Base-by-base conservation (phyloP, 92 coral and sea anemone species). In the Bergia puertoricense region DNA sequence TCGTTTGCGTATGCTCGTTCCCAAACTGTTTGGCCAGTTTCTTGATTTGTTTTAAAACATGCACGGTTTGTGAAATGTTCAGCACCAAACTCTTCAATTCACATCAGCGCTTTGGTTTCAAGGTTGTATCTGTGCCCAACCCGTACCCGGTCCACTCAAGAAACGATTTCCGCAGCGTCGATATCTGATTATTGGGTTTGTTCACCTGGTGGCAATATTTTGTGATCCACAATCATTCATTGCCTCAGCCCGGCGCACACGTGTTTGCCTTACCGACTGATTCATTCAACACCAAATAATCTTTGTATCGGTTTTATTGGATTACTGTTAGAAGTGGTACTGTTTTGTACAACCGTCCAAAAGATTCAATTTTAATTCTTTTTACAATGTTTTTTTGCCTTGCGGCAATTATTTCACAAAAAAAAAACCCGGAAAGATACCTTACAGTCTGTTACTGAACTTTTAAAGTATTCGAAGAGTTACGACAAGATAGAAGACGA, bases 381-480 rank as follows among this genome's bases (percentile, higher is more conserved):
- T 76, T 76, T 42, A 76, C 80, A 74, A 74, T 30, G 22, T 4
- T 72, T 11, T n/a, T 72, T 72, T 72, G 76, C 76, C 76, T 72
- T 72, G 41, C 76, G 76, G 76, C 76, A n/a, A 22, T 15, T 36
- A 72, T 23, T 72, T 72, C 76, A 11, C 4, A 4, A 48, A 8
- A 72, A 37, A 72, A n/a, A 39, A n/a, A n/a, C 22, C 39, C 11
- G 13, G 14, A 72, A 72, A 72, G 39, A 71, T 71, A 3, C 11
- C 38, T 30, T 5, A 71, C 38, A 71, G 76, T 22, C 76, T 71
- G 76, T 71, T 71, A 9, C 18, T 1, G 36, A 15, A 68, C 2
- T 18, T 5, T 36, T 11, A 11, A 11, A 68, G 20, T 69, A 20
- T 30, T 48, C 54, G 54, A 48, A 4, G 8, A 48, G 54, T 4